Evolutionary conservation across 2,797 vertebrate species (phyloP), one percentile per base, ranked within the genome.

Genomic region (Echiichthys vipera): DNA sequence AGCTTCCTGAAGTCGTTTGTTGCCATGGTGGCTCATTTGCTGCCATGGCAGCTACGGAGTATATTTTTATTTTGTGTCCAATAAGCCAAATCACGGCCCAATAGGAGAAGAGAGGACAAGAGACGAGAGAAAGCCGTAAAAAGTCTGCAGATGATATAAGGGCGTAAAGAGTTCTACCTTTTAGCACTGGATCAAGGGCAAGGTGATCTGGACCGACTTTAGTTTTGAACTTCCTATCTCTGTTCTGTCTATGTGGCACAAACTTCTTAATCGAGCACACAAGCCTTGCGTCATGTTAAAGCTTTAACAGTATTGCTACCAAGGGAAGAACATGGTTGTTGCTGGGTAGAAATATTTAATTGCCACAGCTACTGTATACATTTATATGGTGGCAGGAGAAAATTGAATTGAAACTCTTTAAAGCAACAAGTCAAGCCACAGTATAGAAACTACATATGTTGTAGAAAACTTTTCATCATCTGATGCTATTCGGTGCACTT

Each of bases 41-140:
- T 93, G 88, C 94, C 88, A 86, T 89, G 78, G 87, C 86, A 89
- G 84, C 89, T 86, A 92, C 89, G 53, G 93, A 84, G 83, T 91
- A 81, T 94, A 91, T 91, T 95, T 95, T 94, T 94, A 94, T 94
- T 95, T 95, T 94, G 90, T 87, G 84, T 88, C 88, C 89, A 91
- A 93, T 93, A 93, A 92, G 90, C 88, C 92, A 92, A 93, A 91
- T 92, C 91, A 84, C 68, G 80, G 90, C 89, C 92, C 92, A 93
- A 94, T 94, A 54, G 89, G 88, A 91, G 73, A 46, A 37, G 66
- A 86, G 86, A 61, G 74, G 51, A 87, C 66, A 73, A 55, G 84
- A 88, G 83, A 64, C 73, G 39, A 82, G 86, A 84, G 85, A 47
- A 81, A 77, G 93, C 90, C 77, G 80, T 95, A 94, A 95, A 95